Evolutionary conservation across 1,140 invertebrate genomes (phyloP), one percentile per base, ranked within the genome.

Genomic region (Psilanteris sp.): DNA sequence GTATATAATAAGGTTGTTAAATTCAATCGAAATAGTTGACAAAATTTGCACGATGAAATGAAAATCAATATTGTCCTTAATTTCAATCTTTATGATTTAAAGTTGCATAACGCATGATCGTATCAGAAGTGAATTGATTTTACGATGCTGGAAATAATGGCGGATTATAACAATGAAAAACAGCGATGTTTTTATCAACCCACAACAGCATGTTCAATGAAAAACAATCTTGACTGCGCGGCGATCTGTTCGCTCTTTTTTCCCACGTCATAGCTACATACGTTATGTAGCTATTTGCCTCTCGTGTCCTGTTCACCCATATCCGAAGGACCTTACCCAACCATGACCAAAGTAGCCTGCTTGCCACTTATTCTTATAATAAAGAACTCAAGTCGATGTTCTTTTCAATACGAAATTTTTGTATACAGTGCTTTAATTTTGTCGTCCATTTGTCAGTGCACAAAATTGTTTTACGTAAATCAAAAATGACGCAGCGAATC

Each of bases 311-410:
- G 85, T 85, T 86, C 85, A 86, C 80, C 85, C 81, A 86, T 85
- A 86, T 86, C 83, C 79, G 85, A 87, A 86, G 83, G 85, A 83
- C 81, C 81, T 83, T 83, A 85, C 75, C 82, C 81, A 86, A 86
- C 80, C 85, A 86, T 87, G 83, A 85, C 85, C 73, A 78, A 76
- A 80, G 80, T 67, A 66, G 59, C 71, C 70, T 79, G 43, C 68
- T 61, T 54, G 50, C 61, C 57, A 64, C 54, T 79, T 70, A 59
- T 9, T 22, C 37, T 62, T 59, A 73, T 62, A 57, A 41, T 37
- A 57, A 64, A 55, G 32, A 48, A 57, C 52, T 48, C 64, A 18
- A 57, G 52, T 48, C 34, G 43, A 68, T 68, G 57, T 50, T 32
- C 16, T 68, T 48, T 54, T 68, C 46, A 27, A 48, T 39, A 44